Base-by-base conservation (phyloP, 2,888 invertebrate genomes). In the Sarcophaga rosellei region DNA sequence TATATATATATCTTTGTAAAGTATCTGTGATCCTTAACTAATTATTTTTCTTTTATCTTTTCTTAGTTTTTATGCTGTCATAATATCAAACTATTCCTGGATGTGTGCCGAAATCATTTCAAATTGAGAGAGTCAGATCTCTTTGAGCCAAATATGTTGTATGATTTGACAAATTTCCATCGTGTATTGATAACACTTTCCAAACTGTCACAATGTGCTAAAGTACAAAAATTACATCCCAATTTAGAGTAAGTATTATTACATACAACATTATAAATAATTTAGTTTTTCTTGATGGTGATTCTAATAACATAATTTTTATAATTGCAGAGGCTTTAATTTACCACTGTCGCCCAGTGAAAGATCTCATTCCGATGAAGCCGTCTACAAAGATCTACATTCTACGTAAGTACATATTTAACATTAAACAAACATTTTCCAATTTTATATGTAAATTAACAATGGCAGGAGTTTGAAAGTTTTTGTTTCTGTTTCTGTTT, bases 81-180 rank as follows among this genome's bases (percentile, higher is more conserved):
- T 91, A 99, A 99, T 94, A 99, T 99, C 90, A 96, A 97, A 91
- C 95, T 97, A 89, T 99, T 99, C 94, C 94, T 99, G 81, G 95
- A 96, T 88, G 96, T 97, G 25, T 99, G 99, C 92, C 96, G 96
- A 90, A 95, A 95, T 85, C 95, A 95, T 85, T 99, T 99, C 94
- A 96, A 96, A 86, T 94, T 99, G 85, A 95, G 96, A 61, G 97
- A 97, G 89, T 94, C 95, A 12, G 98, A 99, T 93, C 94, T 99
- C 53, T 99, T 99, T 93, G 98, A 99, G 90, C 97, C 98, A 1
- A 95, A 96, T n/a, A 98, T 98, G 96, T 94, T 99, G 75, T 99
- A 98, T 92, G 98, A 99, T 93, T 94, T 99, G 89, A 97, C 97
- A 77, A 98, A 99, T 94, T 99, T 99, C 94, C 97, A 97, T 93